Base-by-base conservation (phyloP, 2,797 vertebrate genomes). In the Eremophila alpestris region DNA sequence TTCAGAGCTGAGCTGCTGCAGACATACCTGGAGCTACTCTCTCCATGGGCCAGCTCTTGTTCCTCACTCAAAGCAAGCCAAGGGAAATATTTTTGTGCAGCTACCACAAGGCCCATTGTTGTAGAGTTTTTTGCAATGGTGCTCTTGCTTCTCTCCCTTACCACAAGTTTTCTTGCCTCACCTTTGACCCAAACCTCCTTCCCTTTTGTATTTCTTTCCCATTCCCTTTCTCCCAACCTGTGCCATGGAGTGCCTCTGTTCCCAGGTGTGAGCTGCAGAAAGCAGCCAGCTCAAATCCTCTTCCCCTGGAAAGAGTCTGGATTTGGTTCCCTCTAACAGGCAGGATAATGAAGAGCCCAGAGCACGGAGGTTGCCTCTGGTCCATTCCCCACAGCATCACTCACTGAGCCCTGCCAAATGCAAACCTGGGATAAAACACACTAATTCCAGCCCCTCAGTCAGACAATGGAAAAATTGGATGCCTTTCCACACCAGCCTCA, bases 401-500 rank as follows among this genome's bases (percentile, higher is more conserved):
- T 75, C 41, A 4, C 64, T 1, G 1, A 43, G 38, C 30, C 1
- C 3, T 82, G 82, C 83, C 91, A 90, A 95, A 91, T 16, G 29
- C 77, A 83, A 88, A 94, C 79, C 79, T 41, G 83, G 84, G 91
- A 88, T 68, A 80, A 90, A 94, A 48, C 54, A 45, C 43, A 10
- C 83, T 75, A 78, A 96, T 91, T 92, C 71, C 79, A 89, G 64
- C 3, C 0, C 34, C 45, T 86, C 36, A 0, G 51, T 94, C 94
- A 95, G 91, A 82, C 91, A 95, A 82, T 34, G 91, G 82, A 87
- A 95, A 96, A 93, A 48, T 80, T 7, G 76, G 87, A 81, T 88
- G 65, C 55, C 32, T 95, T 97, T 93, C 91, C 55, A 84, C 14
- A 0, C 63, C 85, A 85, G 73, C 51, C 89, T 89, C 74, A 34